Evolutionary conservation across 2,888 invertebrate genomes (phyloP), one percentile per base, ranked within the genome.

Genomic region (Adineta ricciae): DNA sequence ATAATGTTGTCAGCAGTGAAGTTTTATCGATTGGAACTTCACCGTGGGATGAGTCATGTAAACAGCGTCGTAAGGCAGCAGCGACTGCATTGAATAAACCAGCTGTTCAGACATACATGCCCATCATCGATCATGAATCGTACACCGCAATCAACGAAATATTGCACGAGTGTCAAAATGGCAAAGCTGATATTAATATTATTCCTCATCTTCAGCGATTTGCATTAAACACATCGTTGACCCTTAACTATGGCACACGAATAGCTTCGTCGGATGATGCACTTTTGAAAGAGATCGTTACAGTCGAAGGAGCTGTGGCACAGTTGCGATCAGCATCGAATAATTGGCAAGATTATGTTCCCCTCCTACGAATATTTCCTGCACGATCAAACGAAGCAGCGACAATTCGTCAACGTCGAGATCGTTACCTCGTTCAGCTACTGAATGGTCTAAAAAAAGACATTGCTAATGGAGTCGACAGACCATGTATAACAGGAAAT

Each of bases 341-440:
- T 41, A 78, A 78, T 41, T 78, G 78, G 78, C 78, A 78, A 78
- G 78, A 78, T 78, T 78, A 78, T n/a, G 19, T 78, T 78, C 78
- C 41, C 2, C 78, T 78, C 41, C 78, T 78, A 41, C 78, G 78
- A 9, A 2, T 78, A 8, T 78, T 78, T 41, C 41, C 78, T 14
- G n/a, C 41, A n/a, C 38, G 41, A 41, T 78, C 78, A 2, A 78
- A 78, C 8, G 3, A 41, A n/a, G 78, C 78, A 4, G 24, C 21
- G 3, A 36, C 41, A 24, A 41, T 36, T 41, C 78, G 78, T 36
- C n/a, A 41, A 11, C 78, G 78, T 78, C 41, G 78, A 16, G 78
- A 78, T 78, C 78, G 24, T 11, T 78, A 78, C n/a, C 78, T 78
- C n/a, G 41, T 41, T 24, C 7, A 24, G n/a, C 78, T 78, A 11